Evolutionary conservation across 1,140 invertebrate genomes (phyloP).

Genomic region (Eriosoma lanigerum): DNA sequence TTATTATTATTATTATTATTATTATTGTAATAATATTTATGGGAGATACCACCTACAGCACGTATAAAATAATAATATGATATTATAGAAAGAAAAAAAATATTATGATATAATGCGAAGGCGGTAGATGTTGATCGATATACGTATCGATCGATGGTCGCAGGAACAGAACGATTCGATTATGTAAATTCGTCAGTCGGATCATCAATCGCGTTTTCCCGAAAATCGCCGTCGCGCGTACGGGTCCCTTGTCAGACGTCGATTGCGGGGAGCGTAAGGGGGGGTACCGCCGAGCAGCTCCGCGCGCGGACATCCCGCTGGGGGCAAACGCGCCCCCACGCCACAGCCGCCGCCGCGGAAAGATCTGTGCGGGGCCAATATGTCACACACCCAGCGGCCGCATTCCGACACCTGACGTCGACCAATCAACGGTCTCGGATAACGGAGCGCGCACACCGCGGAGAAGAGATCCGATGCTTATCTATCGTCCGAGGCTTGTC

Average conservation of each 20-base stretch:
- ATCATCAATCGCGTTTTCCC: conserved; percentile 42
- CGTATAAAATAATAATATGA: no score
- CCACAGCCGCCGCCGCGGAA: not conserved
- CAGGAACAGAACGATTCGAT: conserved; percentile 25
- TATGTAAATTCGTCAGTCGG: conserved; percentile 38
- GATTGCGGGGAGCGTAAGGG: no score
- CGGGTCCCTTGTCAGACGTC: not conserved
- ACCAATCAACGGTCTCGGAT: conserved; percentile 46
- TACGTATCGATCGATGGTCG: not conserved
- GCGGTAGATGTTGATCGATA: conserved; percentile 12
- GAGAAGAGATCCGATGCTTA: conserved; percentile 40
- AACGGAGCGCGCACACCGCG: conserved; percentile 17
- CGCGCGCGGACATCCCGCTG: not conserved
- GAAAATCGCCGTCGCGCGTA: not conserved
- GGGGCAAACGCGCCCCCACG: not conserved
- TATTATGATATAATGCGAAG: no score
- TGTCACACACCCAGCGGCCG: conserved; percentile 48
- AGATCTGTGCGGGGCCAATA: conserved; percentile 10
- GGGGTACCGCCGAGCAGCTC: conserved; percentile 1
- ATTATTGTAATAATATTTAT: no score
- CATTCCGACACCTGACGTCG: conserved; percentile 50
- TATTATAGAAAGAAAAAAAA: no score
- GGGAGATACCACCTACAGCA: no score
- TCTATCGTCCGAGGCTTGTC: conserved; percentile 46
- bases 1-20: no score